Base-by-base conservation (phyloP, 2,113 vertebrate genomes). In the Chamaea fasciata region DNA sequence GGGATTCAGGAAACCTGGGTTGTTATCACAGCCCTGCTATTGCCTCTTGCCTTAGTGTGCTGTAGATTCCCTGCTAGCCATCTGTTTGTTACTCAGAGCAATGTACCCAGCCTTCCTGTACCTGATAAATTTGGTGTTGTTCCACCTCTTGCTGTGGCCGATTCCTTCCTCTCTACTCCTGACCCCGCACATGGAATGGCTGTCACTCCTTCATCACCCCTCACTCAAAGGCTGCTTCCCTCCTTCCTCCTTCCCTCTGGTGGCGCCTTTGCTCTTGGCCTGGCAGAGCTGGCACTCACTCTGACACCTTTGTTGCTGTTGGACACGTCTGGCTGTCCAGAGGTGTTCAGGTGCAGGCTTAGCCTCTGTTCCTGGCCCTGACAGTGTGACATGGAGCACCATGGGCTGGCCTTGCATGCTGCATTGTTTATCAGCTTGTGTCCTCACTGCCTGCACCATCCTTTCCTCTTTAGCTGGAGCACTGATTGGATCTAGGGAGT, bases 81-180 rank as follows among this genome's bases (percentile, higher is more conserved):
- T 97, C 96, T 95, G 95, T 65, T 91, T 94, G 81, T 94, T 93
- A 83, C 56, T 96, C 90, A 92, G 70, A 92, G 86, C 42, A 31
- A 28, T 71, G 86, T 96, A 92, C 92, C 47, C 91, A 95, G 28
- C 69, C 92, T 96, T 87, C 68, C 39, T 83, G 86, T 60, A 59
- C 71, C 60, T 44, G 27, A 78, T 52, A 50, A 55, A 83, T 59
- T 33, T 77, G 46, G 33, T 93, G 47, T 15, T 87, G 33, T 94
- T 96, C 73, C 44, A 67, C 69, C 80, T 78, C 92, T 90, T 2
- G 1, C 92, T 95, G 91, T 74, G 87, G 16, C n/a, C 57, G 59
- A 65, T 55, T 93, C 63, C 46, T 83, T 82, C 73, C 20, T 86
- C 37, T 76, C 22, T 65, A 82, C 55, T 49, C 13, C 39, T 74